Evolutionary conservation across 2,888 invertebrate species (phyloP), one percentile per base, ranked within the genome.

Genomic region (Nomada fabriciana): DNA sequence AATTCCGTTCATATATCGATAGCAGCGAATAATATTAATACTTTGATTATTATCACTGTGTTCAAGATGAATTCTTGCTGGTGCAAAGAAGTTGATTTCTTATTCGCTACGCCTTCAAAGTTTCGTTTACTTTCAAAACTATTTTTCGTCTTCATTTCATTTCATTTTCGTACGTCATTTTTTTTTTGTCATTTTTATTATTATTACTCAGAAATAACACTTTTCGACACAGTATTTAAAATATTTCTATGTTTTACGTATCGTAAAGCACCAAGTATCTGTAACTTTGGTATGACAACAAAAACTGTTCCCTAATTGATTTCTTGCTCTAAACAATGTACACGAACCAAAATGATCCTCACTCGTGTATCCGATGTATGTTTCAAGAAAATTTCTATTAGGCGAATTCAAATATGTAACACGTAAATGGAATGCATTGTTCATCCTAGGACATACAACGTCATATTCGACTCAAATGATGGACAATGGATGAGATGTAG

Each of bases 31-130:
- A 77, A 77, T 77, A 74, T 76, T 88, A 88, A 87, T 88, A 88
- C 88, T 88, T 86, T 86, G 87, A 88, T 88, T 88, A 86, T 84
- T 83, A 88, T 88, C 83, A 85, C 80, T 83, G 81, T 63, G 52
- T 80, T 72, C 47, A 83, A 71, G 57, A 79, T 82, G 67, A 86
- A 76, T 78, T 25, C 20, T 82, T 69, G 53, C 65, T 68, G 72
- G 85, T 85, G 77, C 79, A 76, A 80, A 43, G 11, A 82, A 75
- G 73, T 53, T 71, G n/a, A 61, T 13, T 55, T 55, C 61, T 84
- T 74, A 73, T 59, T 55, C 29, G 25, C 75, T 50, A 50, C 43
- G 25, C 55, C 59, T 60, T 52, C 55, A 64, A 50, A 74, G 23
- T 50, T 74, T 75, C 57, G 59, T 60, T 76, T 76, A 71, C 67